Percentiles rank a stretch among this genome's conserved stretches.
Evolutionary conservation across 2,113 vertebrate genomes (phyloP).

Genomic region (Urocolius indicus): DNA sequence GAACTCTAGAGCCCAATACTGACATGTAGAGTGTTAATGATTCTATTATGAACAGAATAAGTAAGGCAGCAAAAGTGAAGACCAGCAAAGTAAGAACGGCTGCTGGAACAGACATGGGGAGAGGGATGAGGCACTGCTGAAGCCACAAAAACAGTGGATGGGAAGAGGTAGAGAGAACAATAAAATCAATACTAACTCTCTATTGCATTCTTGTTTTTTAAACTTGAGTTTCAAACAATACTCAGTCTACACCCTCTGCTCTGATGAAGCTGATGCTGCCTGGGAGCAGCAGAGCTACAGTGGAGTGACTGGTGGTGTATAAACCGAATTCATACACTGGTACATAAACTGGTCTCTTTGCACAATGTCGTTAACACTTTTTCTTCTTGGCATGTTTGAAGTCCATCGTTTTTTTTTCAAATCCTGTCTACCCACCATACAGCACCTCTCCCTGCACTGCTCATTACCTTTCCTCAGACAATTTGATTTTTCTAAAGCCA

Average conservation of each 20-base stretch:
- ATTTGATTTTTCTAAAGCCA: neutral
- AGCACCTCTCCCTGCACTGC: neutral
- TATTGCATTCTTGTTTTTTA: neutral
- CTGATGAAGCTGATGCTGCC: neutral
- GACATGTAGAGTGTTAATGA: constrained; percentile 48
- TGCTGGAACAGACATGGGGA: neutral
- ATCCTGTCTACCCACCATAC: accelerated
- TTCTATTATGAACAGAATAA: constrained; percentile 63
- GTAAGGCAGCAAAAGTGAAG: neutral
- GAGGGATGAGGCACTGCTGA: neutral
- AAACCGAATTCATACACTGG: neutral
- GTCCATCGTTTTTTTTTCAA: neutral
- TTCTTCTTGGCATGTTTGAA: neutral
- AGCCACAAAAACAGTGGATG: neutral
- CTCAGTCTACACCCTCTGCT: too few species aligned
- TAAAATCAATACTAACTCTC: neutral
- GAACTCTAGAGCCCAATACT: constrained; percentile 49
- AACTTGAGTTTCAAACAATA: neutral
- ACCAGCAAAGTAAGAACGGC: neutral
- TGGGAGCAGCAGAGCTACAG: neutral
- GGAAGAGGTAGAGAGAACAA: neutral
- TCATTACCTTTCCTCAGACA: neutral
- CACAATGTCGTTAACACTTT: neutral
- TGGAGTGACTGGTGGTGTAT: accelerated
- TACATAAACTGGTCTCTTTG: neutral